phyloP scores from a whole-genome alignment of 2,797 vertebrate species.

The Aplochiton taeniatus region DNA sequence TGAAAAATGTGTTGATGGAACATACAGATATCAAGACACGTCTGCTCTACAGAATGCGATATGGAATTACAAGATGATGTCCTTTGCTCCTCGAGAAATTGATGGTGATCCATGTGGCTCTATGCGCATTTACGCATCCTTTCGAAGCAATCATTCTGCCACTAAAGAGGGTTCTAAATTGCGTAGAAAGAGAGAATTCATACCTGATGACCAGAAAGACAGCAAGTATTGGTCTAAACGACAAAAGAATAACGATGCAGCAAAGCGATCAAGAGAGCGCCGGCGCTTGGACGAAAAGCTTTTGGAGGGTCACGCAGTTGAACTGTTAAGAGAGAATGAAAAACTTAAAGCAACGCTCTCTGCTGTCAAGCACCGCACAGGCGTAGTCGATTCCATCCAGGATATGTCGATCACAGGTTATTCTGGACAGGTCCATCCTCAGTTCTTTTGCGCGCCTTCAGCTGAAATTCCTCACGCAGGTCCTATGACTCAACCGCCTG shows the following conservation, averaged over 20 bases:
- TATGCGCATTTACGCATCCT: conserved; percentile 18
- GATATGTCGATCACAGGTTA: background rate
- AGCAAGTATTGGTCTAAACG: conserved; percentile 63
- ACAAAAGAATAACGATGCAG: conserved; percentile 66
- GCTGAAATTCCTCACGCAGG: background rate
- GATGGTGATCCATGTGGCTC: background rate
- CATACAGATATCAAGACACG: background rate
- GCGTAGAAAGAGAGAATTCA: conserved; percentile 56
- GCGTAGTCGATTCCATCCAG: background rate
- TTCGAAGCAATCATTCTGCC: conserved; percentile 9
- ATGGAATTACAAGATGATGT: background rate
- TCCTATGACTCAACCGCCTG: background rate
- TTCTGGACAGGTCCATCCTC: background rate
- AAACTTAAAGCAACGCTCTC: conserved; percentile 54
- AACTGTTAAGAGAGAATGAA: conserved; percentile 63
- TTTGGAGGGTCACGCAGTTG: conserved; percentile 50
- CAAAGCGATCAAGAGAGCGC: conserved; percentile 63
- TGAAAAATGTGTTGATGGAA: background rate
- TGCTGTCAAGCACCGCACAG: conserved; percentile 35
- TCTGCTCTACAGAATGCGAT: background rate
- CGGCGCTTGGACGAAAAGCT: conserved; percentile 56
- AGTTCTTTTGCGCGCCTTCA: conserved; percentile 2
- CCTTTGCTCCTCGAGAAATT: conserved; percentile 4
- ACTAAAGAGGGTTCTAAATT: background rate
- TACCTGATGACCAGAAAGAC: conserved; percentile 54